Evolutionary conservation across 2,888 invertebrate species (phyloP).

Genomic region (Aelia acuminata): DNA sequence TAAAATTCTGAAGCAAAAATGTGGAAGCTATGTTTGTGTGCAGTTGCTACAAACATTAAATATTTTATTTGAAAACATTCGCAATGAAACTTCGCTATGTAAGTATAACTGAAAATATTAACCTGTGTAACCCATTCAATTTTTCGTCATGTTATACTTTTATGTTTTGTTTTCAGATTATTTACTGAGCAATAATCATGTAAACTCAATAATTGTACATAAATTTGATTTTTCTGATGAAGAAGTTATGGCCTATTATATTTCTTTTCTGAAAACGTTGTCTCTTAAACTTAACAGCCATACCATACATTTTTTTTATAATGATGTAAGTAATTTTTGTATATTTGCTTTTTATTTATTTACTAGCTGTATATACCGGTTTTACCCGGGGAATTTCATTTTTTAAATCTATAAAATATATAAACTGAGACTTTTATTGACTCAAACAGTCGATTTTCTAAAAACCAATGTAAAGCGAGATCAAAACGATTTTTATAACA

Average conservation of each 20-base stretch:
- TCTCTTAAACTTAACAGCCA: conserved; percentile 97
- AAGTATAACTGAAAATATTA: conserved; percentile 72
- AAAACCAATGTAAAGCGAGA: no score
- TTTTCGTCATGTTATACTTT: background rate
- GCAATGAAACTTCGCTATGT: conserved; percentile 99
- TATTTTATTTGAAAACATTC: conserved; percentile 98
- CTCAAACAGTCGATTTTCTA: no score
- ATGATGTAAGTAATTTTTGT: conserved; percentile 81
- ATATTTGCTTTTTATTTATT: no score
- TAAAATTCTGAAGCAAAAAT: conserved; percentile 96
- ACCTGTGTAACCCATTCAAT: background rate
- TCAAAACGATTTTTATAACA: no score
- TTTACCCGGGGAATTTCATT: no score
- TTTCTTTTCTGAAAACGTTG: conserved; percentile 97
- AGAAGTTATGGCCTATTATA: conserved; percentile 99
- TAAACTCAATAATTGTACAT: conserved; percentile 99
- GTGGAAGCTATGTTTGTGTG: conserved; percentile 97
- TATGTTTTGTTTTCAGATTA: conserved; percentile 83
- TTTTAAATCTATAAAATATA: no score
- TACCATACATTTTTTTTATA: conserved; percentile 99
- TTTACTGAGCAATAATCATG: conserved; percentile 98
- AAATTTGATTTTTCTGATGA: conserved; percentile 99
- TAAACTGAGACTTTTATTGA: no score
- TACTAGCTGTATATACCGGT: no score
- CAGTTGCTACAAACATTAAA: conserved; percentile 98